phyloP scores from a whole-genome alignment of 37 sponge, comb jelly and placozoan species.

The Beroe forskalii region DNA sequence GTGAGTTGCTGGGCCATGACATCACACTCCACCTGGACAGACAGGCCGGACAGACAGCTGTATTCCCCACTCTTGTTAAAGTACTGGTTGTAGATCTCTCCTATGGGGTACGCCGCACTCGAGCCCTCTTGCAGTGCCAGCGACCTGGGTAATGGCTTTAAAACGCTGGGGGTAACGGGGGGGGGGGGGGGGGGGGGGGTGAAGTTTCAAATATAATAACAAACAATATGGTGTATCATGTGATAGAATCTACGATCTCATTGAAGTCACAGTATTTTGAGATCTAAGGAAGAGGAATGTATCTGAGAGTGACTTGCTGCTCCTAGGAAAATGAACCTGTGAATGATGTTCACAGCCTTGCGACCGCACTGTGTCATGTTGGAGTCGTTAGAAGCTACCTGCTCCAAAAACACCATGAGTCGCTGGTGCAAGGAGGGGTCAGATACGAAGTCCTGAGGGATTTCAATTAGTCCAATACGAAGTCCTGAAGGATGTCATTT shows the following conservation, averaged over 20 bases:
- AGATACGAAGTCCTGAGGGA: background rate
- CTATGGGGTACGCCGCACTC: conserved; percentile 28
- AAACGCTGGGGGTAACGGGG: no score
- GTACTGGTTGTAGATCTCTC: conserved; percentile 48
- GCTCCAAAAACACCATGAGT: conserved; percentile 20
- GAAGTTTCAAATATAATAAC: no score
- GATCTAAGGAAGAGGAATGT: no score
- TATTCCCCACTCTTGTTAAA: conserved; percentile 58
- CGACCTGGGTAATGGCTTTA: conserved; percentile 15
- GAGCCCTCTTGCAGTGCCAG: conserved; percentile 7
- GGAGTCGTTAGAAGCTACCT: conserved; percentile 36
- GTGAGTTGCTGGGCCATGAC: conserved; percentile 41
- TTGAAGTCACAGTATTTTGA: no score
- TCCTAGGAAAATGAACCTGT: no score
- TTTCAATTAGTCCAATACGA: background rate
- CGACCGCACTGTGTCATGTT: conserved; percentile 49
- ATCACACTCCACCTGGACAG: conserved; percentile 40
- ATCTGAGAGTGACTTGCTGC: no score
- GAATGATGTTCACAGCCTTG: conserved; percentile 36
- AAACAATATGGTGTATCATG: no score
- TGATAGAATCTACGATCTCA: no score
- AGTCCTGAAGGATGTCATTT: background rate
- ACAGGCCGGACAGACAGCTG: conserved; percentile 5
- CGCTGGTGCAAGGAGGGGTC: conserved; percentile 30
- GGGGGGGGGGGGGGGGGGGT: no score